Evolutionary conservation across 1,140 invertebrate species (phyloP), one percentile per base, ranked within the genome.

Genomic region (Galleria mellonella): DNA sequence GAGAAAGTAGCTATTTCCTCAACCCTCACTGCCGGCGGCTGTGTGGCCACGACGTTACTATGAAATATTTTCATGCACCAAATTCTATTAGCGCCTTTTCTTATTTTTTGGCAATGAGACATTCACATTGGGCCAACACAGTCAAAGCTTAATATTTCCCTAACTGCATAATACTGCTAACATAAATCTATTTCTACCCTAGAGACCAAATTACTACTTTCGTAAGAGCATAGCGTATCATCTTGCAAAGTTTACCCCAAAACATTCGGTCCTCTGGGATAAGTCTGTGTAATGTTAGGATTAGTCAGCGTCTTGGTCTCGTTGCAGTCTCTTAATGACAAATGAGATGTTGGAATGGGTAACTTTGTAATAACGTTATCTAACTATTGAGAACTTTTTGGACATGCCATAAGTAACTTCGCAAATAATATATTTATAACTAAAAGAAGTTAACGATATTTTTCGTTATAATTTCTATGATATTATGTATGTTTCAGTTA

Each of bases 221-320:
- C 29, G 30, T 48, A 31, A 6, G 11, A 23, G 38, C 13, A 13
- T 17, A 15, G 13, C 15, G 38, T 38, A 38, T 37, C 29, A 33
- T 32, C 38, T 52, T 35, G 38, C 48, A 39, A 47, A 51, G 47
- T 58, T 62, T 52, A 31, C 43, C 42, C 35, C 35, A 28, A 37
- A 58, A 56, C 45, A 61, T 47, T 55, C 38, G 44, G 36, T 51
- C 57, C 56, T 27, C 27, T 28, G 64, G 63, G 60, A 67, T 69
- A 67, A 72, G 70, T 51, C 56, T 52, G 17, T 57, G 58, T 67
- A 63, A 71, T 65, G 60, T 60, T 43, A 42, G 64, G 67, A 69
- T 72, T 69, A 70, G 51, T 59, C 27, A 9, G 44, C 41, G 37
- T 30, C 53, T 51, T 39, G 46, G 42, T 35, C 32, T 30, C 43